A percentile compares a stretch with the other conserved stretches of the same genome.
Conservation (phyloP, 2,113 vertebrate genomes). For the Rana temporaria region DNA sequence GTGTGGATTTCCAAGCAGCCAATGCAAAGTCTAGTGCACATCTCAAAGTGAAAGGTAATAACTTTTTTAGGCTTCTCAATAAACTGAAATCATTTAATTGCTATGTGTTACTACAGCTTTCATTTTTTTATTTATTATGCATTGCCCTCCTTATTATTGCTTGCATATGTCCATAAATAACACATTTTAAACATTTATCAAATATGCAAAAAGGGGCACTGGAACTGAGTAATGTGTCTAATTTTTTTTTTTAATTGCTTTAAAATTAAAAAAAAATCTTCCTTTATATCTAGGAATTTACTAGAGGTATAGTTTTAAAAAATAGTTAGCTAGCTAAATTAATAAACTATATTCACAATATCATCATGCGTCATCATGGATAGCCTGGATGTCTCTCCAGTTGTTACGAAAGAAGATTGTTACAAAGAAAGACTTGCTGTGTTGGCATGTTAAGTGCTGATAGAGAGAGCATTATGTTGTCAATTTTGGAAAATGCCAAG, state of each 20-base stretch:
- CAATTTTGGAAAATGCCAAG: slow-evolving; percentile 79
- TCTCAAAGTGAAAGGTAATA: slow-evolving; percentile 93
- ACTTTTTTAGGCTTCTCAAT: not conserved
- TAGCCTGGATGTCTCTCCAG: slow-evolving; percentile 46
- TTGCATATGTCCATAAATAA: no score
- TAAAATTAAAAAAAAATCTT: not conserved
- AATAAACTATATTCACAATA: not conserved
- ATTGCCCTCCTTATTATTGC: no score
- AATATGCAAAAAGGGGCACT: no score
- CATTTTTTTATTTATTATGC: no score
- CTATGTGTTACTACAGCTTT: no score
- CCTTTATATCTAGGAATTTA: not conserved
- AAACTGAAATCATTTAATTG: no score
- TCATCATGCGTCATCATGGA: not conserved
- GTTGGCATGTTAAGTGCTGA: slow-evolving; percentile 61
- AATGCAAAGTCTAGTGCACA: slow-evolving; percentile 93
- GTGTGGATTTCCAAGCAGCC: slow-evolving; percentile 91
- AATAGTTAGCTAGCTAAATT: no score
- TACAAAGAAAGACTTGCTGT: slow-evolving; percentile 58
- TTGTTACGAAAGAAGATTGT: slow-evolving; percentile 62
- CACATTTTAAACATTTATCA: no score
- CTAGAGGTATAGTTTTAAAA: no score
- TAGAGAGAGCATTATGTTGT: slow-evolving; percentile 64
- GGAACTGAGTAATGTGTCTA: no score
- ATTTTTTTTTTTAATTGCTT: not conserved